Evolutionary conservation across 1,140 invertebrate species (phyloP), one percentile per base, ranked within the genome.

Genomic region (Ctenoplectra terminalis): DNA sequence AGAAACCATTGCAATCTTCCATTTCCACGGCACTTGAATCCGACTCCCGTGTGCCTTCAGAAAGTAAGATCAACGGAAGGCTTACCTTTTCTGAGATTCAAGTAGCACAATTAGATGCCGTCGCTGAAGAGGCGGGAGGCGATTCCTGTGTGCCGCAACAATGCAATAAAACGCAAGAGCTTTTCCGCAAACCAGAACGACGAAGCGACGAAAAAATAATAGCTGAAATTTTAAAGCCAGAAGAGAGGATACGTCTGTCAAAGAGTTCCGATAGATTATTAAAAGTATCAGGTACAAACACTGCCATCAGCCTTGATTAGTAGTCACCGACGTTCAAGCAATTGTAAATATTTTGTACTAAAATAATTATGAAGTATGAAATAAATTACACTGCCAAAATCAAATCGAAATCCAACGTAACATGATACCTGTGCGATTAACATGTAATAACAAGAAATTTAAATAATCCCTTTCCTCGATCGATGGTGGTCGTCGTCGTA

Each of bases 221-320:
- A 74, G 92, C 92, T 13, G 92, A 92, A 63, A 93, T 93, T 71
- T 84, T 93, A 15, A 91, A 91, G 29, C 92, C 91, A 34, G 91
- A 91, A 74, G 90, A 93, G 64, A 84, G 90, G 43, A 87, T 92
- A 83, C 88, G 89, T 84, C 73, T 91, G 72, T 87, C 92, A 50
- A 92, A 91, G 61, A 91, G 86, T 90, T 90, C 92, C 54, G 92
- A 93, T 70, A 94, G 92, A 75, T 88, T 93, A 77, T 90, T 93
- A 71, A 94, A 93, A 92, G 73, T 90, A 74, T 88, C 92, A 72
- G 89, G 90, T 82, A 93, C 92, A 86, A 93, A 92, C 86, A 93
- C 91, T 93, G 90, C 92, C 91, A 92, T 93, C 87, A 92, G 92
- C 90, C 92, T 94, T 92, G 93, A 94, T 81, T 94, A 93, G 84